These are phyloP conservation scores for Amphiprion clarkii DNA, from an alignment of 2,797 vertebrate genomes.

Conservation along the genomic window DNA sequence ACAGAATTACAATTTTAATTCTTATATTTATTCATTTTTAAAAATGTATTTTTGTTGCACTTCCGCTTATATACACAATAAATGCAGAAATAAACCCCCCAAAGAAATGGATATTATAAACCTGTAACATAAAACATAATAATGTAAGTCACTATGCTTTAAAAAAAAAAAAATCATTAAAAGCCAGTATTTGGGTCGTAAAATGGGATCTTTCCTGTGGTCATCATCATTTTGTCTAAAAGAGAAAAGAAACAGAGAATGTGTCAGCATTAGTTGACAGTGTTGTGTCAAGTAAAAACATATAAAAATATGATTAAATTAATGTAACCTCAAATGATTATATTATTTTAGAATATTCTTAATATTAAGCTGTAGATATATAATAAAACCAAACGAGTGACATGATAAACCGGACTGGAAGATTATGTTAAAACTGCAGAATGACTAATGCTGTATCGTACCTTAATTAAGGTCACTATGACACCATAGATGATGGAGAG, in stretches of 20 bases:
- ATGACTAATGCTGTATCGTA: slow-evolving; percentile 40
- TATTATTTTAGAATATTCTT: background rate
- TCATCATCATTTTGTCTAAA: slow-evolving; percentile 62
- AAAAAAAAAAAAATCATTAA: background rate
- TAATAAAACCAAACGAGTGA: too few relatives aligned
- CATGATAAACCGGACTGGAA: too few relatives aligned
- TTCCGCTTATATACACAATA: background rate
- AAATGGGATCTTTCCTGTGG: background rate
- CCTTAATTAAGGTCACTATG: slow-evolving; percentile 74
- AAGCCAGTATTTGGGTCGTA: background rate
- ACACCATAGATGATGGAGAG: slow-evolving; percentile 71
- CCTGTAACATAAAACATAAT: background rate
- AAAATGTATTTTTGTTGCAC: background rate
- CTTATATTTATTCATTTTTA: background rate
- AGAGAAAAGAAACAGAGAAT: background rate
- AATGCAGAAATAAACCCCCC: background rate
- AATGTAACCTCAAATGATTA: background rate
- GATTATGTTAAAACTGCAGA: too few relatives aligned
- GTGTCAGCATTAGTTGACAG: background rate
- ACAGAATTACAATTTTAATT: too few relatives aligned
- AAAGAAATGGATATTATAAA: background rate
- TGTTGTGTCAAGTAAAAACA: background rate
- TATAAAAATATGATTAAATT: background rate
- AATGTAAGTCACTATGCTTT: background rate
- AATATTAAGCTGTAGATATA: background rate